Evolutionary conservation across 2,888 invertebrate species (phyloP), one percentile per base, ranked within the genome.

Genomic region (Spilosoma lubricipeda): DNA sequence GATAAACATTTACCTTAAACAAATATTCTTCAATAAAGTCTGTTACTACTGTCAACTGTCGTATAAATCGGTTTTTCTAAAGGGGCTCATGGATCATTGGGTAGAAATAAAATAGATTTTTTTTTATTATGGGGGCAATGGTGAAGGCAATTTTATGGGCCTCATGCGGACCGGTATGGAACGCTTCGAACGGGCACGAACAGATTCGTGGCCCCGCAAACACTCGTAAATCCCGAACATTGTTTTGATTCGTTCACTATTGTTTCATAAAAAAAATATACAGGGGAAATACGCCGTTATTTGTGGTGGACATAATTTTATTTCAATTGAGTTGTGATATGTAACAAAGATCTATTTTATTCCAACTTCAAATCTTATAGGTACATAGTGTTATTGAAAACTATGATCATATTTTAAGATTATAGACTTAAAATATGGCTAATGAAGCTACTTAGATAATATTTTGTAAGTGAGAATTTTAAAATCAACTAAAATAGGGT

Each of bases 161-260:
- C 86, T 87, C 86, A 82, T 86, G 88, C 86, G 90, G 86, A 86
- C 83, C 85, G 80, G 78, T 79, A 74, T 74, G 74, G 77, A 77
- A 73, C 81, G 81, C 77, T 82, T 80, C 82, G 76, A 81, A 81
- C 81, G 82, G 79, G 87, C 86, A 89, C 88, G 88, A 90, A 90
- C 92, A 90, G 91, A 92, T 92, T 91, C 89, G 86, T 85, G 83
- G 89, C 84, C 84, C 89, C 91, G 87, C 91, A 91, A 92, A 92
- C 89, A 91, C 86, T 91, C 93, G 93, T 93, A 93, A 93, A 93
- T 91, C 89, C 88, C 82, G 79, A 85, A 89, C 90, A 90, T 91
- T 87, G 88, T 85, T 86, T 88, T 89, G 91, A 92, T 92, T 91
- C 91, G 89, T 87, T 88, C 88, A 89, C 84, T 86, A 86, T 87